Evolutionary conservation across 2,113 vertebrate species (phyloP).

Genomic region (Sylvietta virens): DNA sequence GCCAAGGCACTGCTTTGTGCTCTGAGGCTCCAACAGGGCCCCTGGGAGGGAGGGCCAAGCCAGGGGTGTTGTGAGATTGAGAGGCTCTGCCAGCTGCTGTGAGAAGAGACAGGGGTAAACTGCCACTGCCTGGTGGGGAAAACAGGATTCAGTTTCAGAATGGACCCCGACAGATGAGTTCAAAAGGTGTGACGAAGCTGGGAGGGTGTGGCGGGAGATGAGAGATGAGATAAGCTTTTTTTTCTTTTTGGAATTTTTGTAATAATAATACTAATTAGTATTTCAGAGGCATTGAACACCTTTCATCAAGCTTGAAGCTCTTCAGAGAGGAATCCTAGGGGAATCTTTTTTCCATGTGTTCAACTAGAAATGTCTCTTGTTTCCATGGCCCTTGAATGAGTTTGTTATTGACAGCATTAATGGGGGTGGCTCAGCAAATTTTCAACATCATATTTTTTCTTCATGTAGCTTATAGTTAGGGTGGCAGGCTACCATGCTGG

Average conservation of each 20-base stretch:
- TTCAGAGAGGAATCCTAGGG: background rate
- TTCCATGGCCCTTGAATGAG: background rate
- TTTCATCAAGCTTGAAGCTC: background rate
- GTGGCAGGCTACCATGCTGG: background rate
- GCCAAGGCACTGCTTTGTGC: background rate
- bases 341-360: background rate
- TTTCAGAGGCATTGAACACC: background rate
- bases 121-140: background rate
- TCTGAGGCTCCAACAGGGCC: background rate
- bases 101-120: constrained; percentile 31
- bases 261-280: constrained; percentile 2
- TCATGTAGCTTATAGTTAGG: background rate
- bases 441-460: background rate
- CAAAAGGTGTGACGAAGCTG: constrained; percentile 3
- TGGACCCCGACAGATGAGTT: constrained; percentile 46
- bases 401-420: background rate
- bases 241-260: background rate
- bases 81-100: background rate
- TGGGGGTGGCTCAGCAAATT: background rate
- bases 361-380: background rate
- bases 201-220: background rate
- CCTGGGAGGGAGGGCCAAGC: background rate
- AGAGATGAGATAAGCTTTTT: background rate
- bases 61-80: background rate
- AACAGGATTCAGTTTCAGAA: constrained; percentile 23